A percentile compares a stretch with the other conserved stretches of the same genome.
Evolutionary conservation across 2,113 vertebrate species (phyloP).

Genomic region (Diphyllodes magnificus): DNA sequence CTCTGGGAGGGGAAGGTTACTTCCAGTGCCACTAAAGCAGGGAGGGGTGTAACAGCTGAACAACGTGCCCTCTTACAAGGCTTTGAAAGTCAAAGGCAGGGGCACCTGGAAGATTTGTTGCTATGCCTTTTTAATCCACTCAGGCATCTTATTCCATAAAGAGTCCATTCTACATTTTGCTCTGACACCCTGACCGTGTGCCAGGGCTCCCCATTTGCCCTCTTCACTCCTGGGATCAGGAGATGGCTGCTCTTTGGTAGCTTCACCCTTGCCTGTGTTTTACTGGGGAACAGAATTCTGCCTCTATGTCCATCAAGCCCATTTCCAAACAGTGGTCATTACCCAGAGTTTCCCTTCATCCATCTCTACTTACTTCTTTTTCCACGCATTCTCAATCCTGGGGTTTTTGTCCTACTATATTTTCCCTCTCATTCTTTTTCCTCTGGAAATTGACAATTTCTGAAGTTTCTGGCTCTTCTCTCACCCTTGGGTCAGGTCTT

Average conservation of each 20-base stretch:
- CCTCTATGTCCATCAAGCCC: fast-evolving
- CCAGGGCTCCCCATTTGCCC: neutral
- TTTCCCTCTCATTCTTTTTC: neutral
- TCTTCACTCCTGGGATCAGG: neutral
- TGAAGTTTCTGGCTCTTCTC: neutral
- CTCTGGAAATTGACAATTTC: neutral
- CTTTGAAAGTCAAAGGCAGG: neutral
- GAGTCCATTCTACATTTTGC: neutral
- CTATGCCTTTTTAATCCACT: neutral
- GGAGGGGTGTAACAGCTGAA: neutral
- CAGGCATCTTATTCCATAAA: neutral
- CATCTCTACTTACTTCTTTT: neutral
- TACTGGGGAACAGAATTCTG: neutral
- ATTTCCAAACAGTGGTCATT: neutral
- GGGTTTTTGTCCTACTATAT: neutral
- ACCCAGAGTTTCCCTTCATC: neutral
- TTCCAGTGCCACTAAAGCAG: neutral
- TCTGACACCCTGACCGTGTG: neutral
- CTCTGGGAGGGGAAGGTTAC: neutral
- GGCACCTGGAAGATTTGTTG: neutral
- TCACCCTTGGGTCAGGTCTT: neutral
- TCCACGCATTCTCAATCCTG: fast-evolving
- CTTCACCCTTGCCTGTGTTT: neutral
- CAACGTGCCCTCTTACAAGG: neutral
- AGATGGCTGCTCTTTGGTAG: neutral